Conservation (phyloP, 2,113 vertebrate genomes). For the Aspiorhynchus laticeps region DNA sequence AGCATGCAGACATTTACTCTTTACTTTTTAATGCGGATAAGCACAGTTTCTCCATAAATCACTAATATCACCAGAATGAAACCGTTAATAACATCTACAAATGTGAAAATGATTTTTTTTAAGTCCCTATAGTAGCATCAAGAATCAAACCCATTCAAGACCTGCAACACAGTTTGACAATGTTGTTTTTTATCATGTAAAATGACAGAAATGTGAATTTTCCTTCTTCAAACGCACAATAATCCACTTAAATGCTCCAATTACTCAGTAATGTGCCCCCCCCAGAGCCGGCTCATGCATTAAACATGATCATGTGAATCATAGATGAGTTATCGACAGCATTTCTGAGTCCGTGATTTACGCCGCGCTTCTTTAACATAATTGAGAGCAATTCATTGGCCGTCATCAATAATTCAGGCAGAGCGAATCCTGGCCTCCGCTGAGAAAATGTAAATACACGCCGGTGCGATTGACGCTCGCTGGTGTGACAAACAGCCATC, state of each 20-base stretch:
- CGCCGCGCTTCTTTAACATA: slow-evolving; percentile 62
- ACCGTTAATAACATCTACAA: background rate
- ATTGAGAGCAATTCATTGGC: slow-evolving; percentile 69
- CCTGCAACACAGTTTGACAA: background rate
- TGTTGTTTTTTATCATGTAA: background rate
- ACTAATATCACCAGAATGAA: background rate
- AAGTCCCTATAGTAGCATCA: background rate
- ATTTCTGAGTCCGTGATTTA: slow-evolving; percentile 67
- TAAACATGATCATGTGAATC: slow-evolving; percentile 66
- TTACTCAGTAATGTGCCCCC: slow-evolving; percentile 45
- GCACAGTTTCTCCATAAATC: background rate
- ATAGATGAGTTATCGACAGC: slow-evolving; percentile 70
- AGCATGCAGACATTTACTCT: background rate
- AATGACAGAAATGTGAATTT: background rate
- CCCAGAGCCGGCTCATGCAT: slow-evolving; percentile 68
- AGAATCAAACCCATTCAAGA: background rate
- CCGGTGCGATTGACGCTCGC: background rate
- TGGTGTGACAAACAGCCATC: slow-evolving; percentile 76
- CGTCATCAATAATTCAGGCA: slow-evolving; percentile 76
- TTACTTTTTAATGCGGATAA: background rate
- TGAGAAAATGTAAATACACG: slow-evolving; percentile 66
- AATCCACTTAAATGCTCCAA: background rate
- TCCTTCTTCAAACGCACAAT: background rate
- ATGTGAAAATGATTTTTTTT: background rate
- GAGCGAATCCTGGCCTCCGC: slow-evolving; percentile 63